These are phyloP conservation scores for Salticus scenicus DNA, from an alignment of 2,888 invertebrate genomes.

Conservation along the genomic window DNA sequence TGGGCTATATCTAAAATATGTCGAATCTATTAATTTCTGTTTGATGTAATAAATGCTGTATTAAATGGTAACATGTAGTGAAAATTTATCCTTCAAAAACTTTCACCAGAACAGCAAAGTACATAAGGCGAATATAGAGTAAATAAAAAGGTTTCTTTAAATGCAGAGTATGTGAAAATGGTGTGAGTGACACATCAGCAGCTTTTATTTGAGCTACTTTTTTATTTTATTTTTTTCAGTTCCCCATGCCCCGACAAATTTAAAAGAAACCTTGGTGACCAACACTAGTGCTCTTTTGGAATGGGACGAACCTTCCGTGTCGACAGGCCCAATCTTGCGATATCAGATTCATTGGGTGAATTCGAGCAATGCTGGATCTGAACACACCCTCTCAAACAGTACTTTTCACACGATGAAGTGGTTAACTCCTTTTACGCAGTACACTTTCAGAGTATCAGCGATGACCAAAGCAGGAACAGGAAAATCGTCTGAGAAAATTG, in stretches of 20 bases:
- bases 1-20: too few relatives aligned
- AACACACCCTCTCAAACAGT: neutral
- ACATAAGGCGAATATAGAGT: too few relatives aligned
- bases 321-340: conserved; percentile 3
- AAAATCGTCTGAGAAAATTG: neutral
- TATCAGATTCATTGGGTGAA: neutral
- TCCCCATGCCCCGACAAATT: conserved; percentile 10
- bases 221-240: conserved; percentile 29
- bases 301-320: conserved; percentile 21
- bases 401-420: neutral
- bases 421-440: conserved; percentile 20
- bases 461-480: conserved; percentile 25
- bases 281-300: conserved; percentile 11
- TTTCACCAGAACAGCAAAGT: too few relatives aligned
- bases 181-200: too few relatives aligned
- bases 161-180: too few relatives aligned
- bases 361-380: neutral
- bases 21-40: too few relatives aligned
- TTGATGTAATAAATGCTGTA: too few relatives aligned
- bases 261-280: neutral
- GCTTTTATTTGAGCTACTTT: too few relatives aligned
- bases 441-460: conserved; percentile 20
- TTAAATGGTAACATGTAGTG: too few relatives aligned
- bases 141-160: too few relatives aligned
- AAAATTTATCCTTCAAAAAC: too few relatives aligned